phyloP scores from a whole-genome alignment of 2,113 vertebrate genomes.

The Psephotus haematonotus region DNA sequence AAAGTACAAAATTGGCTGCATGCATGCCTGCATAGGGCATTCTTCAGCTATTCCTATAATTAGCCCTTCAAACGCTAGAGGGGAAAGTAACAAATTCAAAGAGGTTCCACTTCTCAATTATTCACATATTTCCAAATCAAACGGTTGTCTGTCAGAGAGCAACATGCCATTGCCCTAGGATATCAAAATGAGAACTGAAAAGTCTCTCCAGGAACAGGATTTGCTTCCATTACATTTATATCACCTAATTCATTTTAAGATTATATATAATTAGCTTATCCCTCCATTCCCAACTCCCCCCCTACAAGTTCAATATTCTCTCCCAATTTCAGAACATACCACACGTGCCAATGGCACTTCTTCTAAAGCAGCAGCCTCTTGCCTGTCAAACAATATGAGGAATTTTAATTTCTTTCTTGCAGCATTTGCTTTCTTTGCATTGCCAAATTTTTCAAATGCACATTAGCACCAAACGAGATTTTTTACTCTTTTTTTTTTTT shows the following conservation, averaged over 20 bases:
- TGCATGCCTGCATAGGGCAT: slow-evolving; percentile 15
- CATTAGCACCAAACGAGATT: not conserved
- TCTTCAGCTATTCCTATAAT: slow-evolving; percentile 59
- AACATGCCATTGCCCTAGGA: slow-evolving; percentile 60
- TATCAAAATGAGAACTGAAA: slow-evolving; percentile 60
- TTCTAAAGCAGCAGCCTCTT: not conserved
- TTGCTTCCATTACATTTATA: slow-evolving; percentile 67
- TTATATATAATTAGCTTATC: slow-evolving; percentile 61
- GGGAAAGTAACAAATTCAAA: slow-evolving; percentile 64
- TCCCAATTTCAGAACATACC: slow-evolving; percentile 43
- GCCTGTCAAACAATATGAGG: not conserved
- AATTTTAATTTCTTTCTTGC: not conserved
- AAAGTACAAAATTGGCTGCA: slow-evolving; percentile 49
- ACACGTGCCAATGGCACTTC: not conserved
- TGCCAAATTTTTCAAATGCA: not conserved
- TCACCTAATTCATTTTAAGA: slow-evolving; percentile 67
- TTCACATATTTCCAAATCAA: slow-evolving; percentile 63
- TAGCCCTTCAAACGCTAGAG: slow-evolving; percentile 58
- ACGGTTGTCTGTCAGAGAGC: slow-evolving; percentile 55
- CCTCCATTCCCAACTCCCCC: not conserved
- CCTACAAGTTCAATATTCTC: slow-evolving; percentile 16
- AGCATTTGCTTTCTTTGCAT: not conserved
- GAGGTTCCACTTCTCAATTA: slow-evolving; percentile 62
- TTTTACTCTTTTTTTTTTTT: not conserved
- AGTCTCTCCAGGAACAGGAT: slow-evolving; percentile 61